Evolutionary conservation across 1,140 invertebrate genomes (phyloP), one percentile per base, ranked within the genome.

Genomic region (Hyles euphorbiae): DNA sequence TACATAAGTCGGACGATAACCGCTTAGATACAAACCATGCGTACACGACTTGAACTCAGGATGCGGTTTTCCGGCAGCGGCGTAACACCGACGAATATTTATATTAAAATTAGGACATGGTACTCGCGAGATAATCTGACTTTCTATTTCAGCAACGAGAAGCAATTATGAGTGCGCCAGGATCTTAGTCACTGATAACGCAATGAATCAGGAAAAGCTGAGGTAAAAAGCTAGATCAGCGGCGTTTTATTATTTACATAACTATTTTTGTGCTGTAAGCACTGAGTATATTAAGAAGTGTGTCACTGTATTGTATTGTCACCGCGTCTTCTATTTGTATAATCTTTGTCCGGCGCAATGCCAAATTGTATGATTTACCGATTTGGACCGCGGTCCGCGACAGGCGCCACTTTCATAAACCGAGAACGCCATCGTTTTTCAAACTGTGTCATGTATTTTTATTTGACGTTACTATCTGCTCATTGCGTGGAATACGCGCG

Each of bases 281-380:
- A 36, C 36, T 8, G 36, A 5, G 22, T 22, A 48, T 48, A 48
- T n/a, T 48, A 48, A 12, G 10, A 12, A 48, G 22, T 11, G 53
- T 54, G 12, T 44, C 11, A 54, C 22, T 40, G n/a, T 54, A 44
- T 22, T 40, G n/a, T 54, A 44, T 54, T 54, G 53, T 54, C 50
- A 12, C 47, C 22, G 47, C 53, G 40, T 54, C 53, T 48, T 47
- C 22, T 48, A 47, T 47, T 60, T 60, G 54, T 44, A 56, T 71
- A 71, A 57, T 80, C 76, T 76, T 73, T 78, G 70, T 57, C 63
- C 68, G 82, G 80, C 78, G 67, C 64, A 61, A 65, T 74, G 82
- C 78, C 80, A 85, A 81, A 78, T 76, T 74, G 58, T 77, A 83
- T 83, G 78, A 83, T 85, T 81, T 80, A 82, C 65, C 50, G 72